These are phyloP conservation scores for Oreortyx pictus DNA, from an alignment of 2,797 vertebrate species.

Conservation along the genomic window DNA sequence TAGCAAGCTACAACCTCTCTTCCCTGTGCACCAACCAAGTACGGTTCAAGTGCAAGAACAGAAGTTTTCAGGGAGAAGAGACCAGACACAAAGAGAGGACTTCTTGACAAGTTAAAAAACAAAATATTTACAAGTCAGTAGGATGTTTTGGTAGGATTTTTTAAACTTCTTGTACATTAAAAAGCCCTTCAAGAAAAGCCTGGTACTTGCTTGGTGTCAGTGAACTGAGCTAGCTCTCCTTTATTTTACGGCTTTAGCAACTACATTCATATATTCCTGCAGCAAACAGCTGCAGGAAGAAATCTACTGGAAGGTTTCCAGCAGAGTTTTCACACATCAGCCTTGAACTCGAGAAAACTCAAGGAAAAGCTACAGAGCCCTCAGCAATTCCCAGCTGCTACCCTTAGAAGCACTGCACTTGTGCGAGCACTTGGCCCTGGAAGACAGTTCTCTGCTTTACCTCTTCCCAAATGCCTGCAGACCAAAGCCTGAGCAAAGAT, in stretches of 20 bases:
- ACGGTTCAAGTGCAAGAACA: background rate
- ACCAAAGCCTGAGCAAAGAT: conserved; percentile 95
- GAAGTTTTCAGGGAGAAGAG: background rate
- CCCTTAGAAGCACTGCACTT: background rate
- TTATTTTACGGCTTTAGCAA: background rate
- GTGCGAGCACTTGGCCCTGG: background rate
- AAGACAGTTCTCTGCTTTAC: conserved; percentile 72
- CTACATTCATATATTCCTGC: background rate
- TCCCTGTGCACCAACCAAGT: background rate
- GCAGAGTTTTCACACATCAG: background rate
- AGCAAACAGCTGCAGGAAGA: background rate
- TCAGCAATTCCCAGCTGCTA: background rate
- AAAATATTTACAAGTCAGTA: background rate
- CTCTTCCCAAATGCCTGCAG: conserved; percentile 92
- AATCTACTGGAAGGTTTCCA: background rate
- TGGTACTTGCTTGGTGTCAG: background rate
- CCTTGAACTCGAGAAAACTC: background rate
- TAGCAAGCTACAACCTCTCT: background rate
- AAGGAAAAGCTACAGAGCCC: background rate
- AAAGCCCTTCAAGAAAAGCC: background rate
- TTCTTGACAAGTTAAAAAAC: background rate
- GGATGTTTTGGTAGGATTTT: background rate
- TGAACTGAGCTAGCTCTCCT: background rate
- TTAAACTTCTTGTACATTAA: background rate
- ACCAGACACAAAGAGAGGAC: background rate